These are phyloP conservation scores for Ostrea denselamellosa DNA, from an alignment of 1,140 invertebrate genomes.

Conservation along the genomic window DNA sequence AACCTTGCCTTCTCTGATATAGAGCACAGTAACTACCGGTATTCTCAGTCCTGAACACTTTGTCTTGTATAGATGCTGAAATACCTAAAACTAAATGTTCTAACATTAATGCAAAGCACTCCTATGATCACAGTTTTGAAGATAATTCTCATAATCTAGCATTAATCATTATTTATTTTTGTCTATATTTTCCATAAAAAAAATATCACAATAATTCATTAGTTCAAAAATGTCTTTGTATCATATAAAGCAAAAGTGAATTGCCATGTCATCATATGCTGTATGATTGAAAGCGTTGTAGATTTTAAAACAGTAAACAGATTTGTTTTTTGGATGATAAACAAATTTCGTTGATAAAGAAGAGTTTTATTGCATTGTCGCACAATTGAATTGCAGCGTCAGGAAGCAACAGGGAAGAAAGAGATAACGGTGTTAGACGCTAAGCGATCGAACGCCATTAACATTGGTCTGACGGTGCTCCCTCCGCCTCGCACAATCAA, in stretches of 20 bases:
- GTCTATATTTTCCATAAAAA: not conserved
- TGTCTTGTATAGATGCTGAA: not conserved
- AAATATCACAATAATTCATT: not conserved
- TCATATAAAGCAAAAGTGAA: not conserved
- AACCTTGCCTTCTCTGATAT: not conserved
- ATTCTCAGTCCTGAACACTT: not conserved
- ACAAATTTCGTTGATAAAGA: too few relatives aligned
- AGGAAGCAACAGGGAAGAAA: conserved; percentile 90
- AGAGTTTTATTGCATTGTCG: not conserved
- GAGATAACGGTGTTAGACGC: conserved; percentile 97
- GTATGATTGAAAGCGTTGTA: not conserved
- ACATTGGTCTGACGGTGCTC: conserved; percentile 99
- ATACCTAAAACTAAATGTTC: not conserved
- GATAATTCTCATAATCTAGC: not conserved
- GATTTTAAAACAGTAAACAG: too few relatives aligned
- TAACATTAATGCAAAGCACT: not conserved
- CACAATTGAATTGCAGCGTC: conserved; percentile 14
- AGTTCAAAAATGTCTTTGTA: not conserved
- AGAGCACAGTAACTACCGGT: not conserved
- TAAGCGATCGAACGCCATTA: conserved; percentile 99
- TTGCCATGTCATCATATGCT: not conserved
- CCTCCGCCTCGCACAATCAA: conserved; percentile 97
- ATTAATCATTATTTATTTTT: not conserved
- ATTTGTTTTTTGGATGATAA: too few relatives aligned
- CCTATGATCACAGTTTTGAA: not conserved